Conservation (phyloP, 2,797 vertebrate genomes). For the Chelonia mydas region DNA sequence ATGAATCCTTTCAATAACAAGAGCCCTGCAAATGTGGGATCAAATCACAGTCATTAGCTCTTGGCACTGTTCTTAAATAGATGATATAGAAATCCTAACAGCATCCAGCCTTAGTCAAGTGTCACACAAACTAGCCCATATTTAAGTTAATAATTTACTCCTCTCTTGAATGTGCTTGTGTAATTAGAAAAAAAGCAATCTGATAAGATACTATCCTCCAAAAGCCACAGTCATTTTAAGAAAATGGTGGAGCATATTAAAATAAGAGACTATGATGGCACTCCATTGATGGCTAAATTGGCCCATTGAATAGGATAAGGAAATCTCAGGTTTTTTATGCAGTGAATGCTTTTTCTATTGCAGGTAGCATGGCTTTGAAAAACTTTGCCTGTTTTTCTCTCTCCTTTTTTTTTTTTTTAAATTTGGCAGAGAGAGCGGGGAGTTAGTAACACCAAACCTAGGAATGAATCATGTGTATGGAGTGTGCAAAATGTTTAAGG, state of each 20-base stretch:
- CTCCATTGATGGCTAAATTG: background rate
- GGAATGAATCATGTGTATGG: background rate
- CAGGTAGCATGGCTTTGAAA: background rate
- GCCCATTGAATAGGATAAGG: background rate
- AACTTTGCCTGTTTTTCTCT: background rate
- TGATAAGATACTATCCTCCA: background rate
- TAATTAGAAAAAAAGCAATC: constrained; percentile 18
- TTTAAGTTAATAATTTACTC: constrained; percentile 15
- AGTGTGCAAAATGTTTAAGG: background rate
- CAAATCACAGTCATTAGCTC: constrained; percentile 65
- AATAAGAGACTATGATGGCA: background rate
- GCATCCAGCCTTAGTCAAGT: background rate
- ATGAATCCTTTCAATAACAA: constrained; percentile 81
- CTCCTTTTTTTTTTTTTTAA: background rate
- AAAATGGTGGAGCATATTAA: constrained; percentile 32
- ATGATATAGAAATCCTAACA: background rate
- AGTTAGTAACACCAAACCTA: background rate
- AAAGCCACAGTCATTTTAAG: constrained; percentile 11
- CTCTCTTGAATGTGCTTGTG: constrained; percentile 9
- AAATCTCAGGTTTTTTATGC: background rate
- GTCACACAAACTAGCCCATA: background rate
- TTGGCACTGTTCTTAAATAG: constrained; percentile 26
- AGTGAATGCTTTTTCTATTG: background rate
- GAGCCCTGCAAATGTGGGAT: constrained; percentile 65
- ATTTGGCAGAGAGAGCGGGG: too few species aligned